Evolutionary conservation across 92 coral and sea anemone genomes (phyloP).

Genomic region (Paramuricea clavata): DNA sequence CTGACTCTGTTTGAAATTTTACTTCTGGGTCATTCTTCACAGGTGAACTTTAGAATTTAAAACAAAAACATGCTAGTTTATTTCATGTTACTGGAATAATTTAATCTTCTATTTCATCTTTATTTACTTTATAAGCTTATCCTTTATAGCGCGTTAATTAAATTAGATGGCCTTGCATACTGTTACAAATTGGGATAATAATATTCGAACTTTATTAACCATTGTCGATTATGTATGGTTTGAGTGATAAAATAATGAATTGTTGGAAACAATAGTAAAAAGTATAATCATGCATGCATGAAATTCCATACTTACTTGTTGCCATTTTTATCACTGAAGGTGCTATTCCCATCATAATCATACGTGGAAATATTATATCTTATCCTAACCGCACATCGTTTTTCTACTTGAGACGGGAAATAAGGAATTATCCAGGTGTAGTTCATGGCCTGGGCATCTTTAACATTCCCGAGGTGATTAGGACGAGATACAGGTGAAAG

Average conservation of each 20-base stretch:
- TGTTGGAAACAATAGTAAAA: too few relatives aligned
- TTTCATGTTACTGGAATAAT: too few relatives aligned
- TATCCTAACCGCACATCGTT: slow-evolving; percentile 78
- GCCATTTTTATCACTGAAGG: slow-evolving; percentile 4
- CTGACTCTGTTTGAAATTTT: neutral
- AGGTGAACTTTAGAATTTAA: neutral
- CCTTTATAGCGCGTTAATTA: too few relatives aligned
- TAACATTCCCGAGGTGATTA: slow-evolving; percentile 95
- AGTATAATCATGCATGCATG: too few relatives aligned
- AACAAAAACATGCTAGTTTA: neutral
- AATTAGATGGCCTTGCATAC: too few relatives aligned
- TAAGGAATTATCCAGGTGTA: slow-evolving; percentile 90
- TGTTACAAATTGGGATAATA: too few relatives aligned
- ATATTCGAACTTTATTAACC: too few relatives aligned
- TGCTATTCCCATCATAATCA: neutral
- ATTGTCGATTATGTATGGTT: too few relatives aligned
- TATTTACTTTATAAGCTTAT: neutral
- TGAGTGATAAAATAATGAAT: too few relatives aligned
- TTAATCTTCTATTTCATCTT: neutral
- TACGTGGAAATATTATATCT: slow-evolving; percentile 51
- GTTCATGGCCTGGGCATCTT: slow-evolving; percentile 79
- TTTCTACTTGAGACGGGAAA: slow-evolving; percentile 74
- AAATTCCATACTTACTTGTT: neutral
- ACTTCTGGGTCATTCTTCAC: neutral
- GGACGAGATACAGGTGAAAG: slow-evolving; percentile 81